phyloP scores from a whole-genome alignment of 2,888 invertebrate genomes.

The Heliconius sara region DNA sequence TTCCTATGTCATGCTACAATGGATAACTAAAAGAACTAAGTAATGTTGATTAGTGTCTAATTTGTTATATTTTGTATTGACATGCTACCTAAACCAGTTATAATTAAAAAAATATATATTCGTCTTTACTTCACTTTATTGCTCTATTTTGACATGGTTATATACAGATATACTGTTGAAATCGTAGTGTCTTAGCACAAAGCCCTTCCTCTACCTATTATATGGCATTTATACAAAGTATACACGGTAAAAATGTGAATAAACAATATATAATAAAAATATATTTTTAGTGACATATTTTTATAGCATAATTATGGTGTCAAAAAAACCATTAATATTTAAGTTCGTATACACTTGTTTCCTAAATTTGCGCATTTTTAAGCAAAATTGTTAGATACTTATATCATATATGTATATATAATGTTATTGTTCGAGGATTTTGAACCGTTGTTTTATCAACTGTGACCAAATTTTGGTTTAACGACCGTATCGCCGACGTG shows the following conservation, averaged over 20 bases:
- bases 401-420: slow-evolving; percentile 24
- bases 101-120: no score
- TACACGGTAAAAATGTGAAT: no score
- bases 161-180: no score
- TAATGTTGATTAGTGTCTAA: neutral
- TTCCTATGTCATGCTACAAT: slow-evolving; percentile 17
- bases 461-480: neutral
- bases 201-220: no score
- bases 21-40: neutral
- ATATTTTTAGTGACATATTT: no score
- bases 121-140: no score
- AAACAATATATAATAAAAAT: neutral
- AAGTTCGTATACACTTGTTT: neutral
- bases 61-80: neutral
- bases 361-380: neutral
- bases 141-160: no score
- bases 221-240: no score
- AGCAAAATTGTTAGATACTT: neutral
- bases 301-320: no score
- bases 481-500: neutral
- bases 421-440: slow-evolving; percentile 42
- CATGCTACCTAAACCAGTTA: neutral
- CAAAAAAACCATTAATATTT: no score
- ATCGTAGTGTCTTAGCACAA: no score
- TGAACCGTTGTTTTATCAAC: slow-evolving; percentile 36